Evolutionary conservation across 2,797 vertebrate species (phyloP).

Genomic region (Fringilla coelebs): DNA sequence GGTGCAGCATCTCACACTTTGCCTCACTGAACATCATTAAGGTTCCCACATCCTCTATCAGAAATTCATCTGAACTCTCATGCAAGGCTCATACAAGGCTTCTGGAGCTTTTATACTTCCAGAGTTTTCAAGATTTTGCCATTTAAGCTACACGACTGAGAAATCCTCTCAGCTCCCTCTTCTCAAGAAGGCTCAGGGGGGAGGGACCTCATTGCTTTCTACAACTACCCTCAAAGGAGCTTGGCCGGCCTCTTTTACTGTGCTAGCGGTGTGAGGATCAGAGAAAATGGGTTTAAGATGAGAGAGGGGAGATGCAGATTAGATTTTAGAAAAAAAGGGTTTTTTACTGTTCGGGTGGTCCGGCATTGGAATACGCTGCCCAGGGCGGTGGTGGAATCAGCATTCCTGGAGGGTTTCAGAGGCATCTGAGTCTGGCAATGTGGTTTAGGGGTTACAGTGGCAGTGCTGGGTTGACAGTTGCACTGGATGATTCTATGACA

Average conservation of each 20-base stretch:
- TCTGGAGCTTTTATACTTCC: neutral
- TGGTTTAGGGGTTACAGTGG: neutral
- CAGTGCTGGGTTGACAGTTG: neutral
- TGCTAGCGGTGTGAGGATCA: neutral
- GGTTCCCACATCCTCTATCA: neutral
- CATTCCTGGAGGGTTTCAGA: neutral
- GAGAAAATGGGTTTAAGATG: neutral
- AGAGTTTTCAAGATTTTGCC: neutral
- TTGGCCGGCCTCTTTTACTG: rapidly evolving
- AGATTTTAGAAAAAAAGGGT: neutral
- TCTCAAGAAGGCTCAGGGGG: neutral
- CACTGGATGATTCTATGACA: neutral
- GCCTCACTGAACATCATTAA: neutral
- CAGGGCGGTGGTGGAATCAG: neutral
- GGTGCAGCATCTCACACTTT: too few relatives aligned
- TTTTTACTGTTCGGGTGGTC: neutral
- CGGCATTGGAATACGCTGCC: neutral
- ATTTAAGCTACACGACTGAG: neutral
- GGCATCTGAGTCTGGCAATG: too few relatives aligned
- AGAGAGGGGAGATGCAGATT: neutral
- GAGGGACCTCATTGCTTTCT: rapidly evolving
- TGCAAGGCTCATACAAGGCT: neutral
- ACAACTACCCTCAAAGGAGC: neutral
- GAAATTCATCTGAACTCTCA: neutral
- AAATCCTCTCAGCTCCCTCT: neutral